Evolutionary conservation across 2,888 invertebrate genomes (phyloP).

Genomic region (Trissolcus brochymenae): DNA sequence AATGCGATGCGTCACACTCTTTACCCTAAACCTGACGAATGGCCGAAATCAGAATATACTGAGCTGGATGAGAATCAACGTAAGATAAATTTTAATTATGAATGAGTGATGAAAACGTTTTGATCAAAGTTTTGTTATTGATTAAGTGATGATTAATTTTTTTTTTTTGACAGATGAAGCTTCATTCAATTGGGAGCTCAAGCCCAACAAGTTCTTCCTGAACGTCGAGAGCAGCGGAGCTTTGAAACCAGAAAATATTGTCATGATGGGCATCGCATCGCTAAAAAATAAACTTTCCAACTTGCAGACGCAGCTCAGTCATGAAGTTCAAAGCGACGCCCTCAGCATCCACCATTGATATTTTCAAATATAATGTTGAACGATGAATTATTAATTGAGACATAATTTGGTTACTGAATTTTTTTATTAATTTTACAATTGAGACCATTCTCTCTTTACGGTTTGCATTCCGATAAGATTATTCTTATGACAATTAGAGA

Average conservation of each 20-base stretch:
- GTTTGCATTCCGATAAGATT: no score
- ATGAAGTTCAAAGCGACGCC: slow-evolving; percentile 91
- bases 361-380: background rate
- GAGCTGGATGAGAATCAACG: slow-evolving; percentile 94
- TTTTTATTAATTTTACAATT: no score
- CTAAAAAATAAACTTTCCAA: slow-evolving; percentile 97
- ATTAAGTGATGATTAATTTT: background rate
- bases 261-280: slow-evolving; percentile 94
- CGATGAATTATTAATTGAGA: no score
- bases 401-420: no score
- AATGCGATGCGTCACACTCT: slow-evolving; percentile 97
- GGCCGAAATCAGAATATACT: slow-evolving; percentile 98
- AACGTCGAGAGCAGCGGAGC: slow-evolving; percentile 98
- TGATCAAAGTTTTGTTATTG: background rate
- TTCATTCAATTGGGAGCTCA: slow-evolving; percentile 94
- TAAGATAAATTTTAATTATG: slow-evolving; percentile 72
- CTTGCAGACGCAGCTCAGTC: slow-evolving; percentile 93
- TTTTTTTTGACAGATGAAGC: slow-evolving; percentile 84
- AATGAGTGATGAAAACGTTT: background rate
- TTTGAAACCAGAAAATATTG: slow-evolving; percentile 96
- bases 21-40: slow-evolving; percentile 97
- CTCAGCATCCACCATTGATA: slow-evolving; percentile 81
- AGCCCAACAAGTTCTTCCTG: slow-evolving; percentile 97
- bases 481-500: no score
- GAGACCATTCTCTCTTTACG: no score